Evolutionary conservation across 2,888 invertebrate species (phyloP).

Genomic region (Tanytarsus gracilentus): DNA sequence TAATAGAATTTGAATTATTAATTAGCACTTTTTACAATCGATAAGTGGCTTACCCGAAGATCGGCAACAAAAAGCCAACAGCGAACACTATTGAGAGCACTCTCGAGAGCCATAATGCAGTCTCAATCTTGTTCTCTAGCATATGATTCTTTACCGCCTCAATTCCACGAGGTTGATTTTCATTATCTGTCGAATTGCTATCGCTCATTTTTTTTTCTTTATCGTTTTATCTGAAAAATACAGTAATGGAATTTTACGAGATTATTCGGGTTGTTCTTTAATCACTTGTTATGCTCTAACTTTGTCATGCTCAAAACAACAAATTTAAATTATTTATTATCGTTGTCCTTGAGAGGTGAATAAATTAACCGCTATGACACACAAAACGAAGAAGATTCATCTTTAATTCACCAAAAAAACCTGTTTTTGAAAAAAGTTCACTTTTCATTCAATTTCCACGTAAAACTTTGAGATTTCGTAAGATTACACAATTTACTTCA

Average conservation of each 20-base stretch:
- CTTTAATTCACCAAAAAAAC: too few species aligned
- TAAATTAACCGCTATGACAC: too few species aligned
- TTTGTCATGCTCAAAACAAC: too few species aligned
- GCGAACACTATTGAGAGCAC: constrained; percentile 75
- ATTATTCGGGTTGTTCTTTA: too few species aligned
- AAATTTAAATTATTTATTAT: too few species aligned
- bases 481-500: too few species aligned
- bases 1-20: constrained; percentile 35
- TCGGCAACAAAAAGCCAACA: constrained; percentile 73
- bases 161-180: constrained; percentile 48
- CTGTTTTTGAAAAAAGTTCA: too few species aligned
- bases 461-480: too few species aligned
- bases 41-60: constrained; percentile 73
- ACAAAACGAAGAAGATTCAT: too few species aligned
- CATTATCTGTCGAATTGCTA: constrained; percentile 25
- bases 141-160: constrained; percentile 62
- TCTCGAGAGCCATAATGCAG: constrained; percentile 78
- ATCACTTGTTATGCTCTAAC: too few species aligned
- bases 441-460: too few species aligned
- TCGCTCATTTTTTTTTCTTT: constrained; percentile 18
- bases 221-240: background rate
- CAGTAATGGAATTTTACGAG: background rate
- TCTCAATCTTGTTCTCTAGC: constrained; percentile 74
- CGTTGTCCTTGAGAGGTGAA: too few species aligned
- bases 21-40: constrained; percentile 22